phyloP scores from a whole-genome alignment of 2,113 vertebrate species.

The Oceanodroma tethys region DNA sequence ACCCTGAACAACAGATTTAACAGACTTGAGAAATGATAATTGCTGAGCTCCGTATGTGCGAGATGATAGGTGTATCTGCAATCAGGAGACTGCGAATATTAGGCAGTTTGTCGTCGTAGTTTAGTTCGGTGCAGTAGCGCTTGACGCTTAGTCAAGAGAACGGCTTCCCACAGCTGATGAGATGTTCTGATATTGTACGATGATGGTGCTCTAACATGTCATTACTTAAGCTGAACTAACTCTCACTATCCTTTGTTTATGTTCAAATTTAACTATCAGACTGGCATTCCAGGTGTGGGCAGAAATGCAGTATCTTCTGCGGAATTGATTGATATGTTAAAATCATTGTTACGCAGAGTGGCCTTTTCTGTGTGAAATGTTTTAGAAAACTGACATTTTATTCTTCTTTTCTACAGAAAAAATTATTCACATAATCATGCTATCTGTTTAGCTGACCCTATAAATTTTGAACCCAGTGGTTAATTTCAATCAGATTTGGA shows the following conservation, averaged over 20 bases:
- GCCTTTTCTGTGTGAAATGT: neutral
- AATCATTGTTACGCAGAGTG: neutral
- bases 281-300: neutral
- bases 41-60: neutral
- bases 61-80: neutral
- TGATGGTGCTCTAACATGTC: neutral
- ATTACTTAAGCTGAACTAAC: neutral
- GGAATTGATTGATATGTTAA: neutral
- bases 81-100: neutral
- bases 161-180: neutral
- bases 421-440: neutral
- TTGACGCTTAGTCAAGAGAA: neutral
- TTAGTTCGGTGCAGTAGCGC: neutral
- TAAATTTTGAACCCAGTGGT: neutral
- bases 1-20: neutral
- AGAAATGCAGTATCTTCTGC: neutral
- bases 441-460: neutral
- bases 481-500: neutral
- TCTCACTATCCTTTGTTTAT: neutral
- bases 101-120: neutral
- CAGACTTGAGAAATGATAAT: neutral
- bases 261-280: neutral
- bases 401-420: neutral
- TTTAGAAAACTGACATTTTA: neutral
- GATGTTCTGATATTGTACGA: neutral